Percentiles rank a stretch among this genome's conserved stretches.
These are phyloP conservation scores for Gambelia wislizenii DNA, from an alignment of 2,797 vertebrate species.

Conservation along the genomic window DNA sequence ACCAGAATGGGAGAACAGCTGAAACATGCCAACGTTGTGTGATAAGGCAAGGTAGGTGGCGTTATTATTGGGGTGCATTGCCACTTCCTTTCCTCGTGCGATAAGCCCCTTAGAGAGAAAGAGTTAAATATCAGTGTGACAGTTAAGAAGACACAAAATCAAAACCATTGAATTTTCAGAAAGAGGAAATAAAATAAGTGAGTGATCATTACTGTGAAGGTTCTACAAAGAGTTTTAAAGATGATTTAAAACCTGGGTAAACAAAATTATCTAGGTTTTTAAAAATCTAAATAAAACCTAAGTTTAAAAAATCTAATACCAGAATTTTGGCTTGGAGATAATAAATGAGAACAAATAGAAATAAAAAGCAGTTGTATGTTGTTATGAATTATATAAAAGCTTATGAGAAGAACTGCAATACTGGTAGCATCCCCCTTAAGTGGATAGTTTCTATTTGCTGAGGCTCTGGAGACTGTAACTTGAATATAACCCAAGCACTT, in stretches of 20 bases:
- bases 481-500: not conserved
- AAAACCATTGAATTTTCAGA: not conserved
- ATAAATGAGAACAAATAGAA: conserved; percentile 2
- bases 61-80: too few relatives aligned
- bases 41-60: too few relatives aligned
- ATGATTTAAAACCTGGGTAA: not conserved
- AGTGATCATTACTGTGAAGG: not conserved
- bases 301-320: not conserved
- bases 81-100: too few relatives aligned
- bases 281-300: not conserved
- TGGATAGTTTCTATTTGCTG: not conserved
- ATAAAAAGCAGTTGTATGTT: not conserved
- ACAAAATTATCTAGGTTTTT: not conserved
- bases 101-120: too few relatives aligned
- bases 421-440: not conserved
- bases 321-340: not conserved
- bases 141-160: not conserved
- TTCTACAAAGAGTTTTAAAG: not conserved
- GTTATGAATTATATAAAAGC: not conserved
- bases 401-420: not conserved
- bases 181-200: not conserved
- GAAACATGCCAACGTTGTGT: too few relatives aligned
- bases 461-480: not conserved
- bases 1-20: too few relatives aligned
- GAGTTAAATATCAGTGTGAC: not conserved